phyloP scores from a whole-genome alignment of 2,888 invertebrate genomes.

The Drosophila putrida region DNA sequence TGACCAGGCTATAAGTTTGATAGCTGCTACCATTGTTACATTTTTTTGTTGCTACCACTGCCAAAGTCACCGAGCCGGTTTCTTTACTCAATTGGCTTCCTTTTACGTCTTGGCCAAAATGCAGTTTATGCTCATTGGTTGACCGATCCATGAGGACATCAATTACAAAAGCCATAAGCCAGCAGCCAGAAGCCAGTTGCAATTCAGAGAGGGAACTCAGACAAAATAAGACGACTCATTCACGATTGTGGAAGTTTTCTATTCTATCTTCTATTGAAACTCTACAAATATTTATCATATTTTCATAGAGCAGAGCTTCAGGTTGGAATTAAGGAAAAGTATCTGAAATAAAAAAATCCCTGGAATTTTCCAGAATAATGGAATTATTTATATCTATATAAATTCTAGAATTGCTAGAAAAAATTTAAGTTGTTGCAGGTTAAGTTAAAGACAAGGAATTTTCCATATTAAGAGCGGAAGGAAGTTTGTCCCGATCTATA shows the following conservation, averaged over 20 bases:
- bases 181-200: background rate
- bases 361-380: too few species aligned
- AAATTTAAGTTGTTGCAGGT: too few species aligned
- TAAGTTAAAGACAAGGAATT: too few species aligned
- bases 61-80: conserved; percentile 46
- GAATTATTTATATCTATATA: too few species aligned
- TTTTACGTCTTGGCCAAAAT: conserved; percentile 20
- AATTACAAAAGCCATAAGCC: conserved; percentile 36
- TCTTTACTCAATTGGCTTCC: conserved; percentile 45
- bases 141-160: conserved; percentile 52
- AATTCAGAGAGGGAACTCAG: background rate
- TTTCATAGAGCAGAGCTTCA: too few species aligned
- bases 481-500: too few species aligned
- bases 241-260: background rate
- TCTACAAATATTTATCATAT: background rate
- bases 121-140: conserved; percentile 52
- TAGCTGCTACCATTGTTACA: conserved; percentile 76
- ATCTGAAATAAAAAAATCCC: too few species aligned
- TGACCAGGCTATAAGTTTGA: conserved; percentile 71
- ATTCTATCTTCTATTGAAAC: background rate
- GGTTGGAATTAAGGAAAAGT: too few species aligned
- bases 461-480: too few species aligned
- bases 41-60: conserved; percentile 17
- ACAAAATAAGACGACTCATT: background rate
- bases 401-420: too few species aligned